A percentile compares a stretch with the other conserved stretches of the same genome.
Evolutionary conservation across 2,888 invertebrate species (phyloP).

Genomic region (Agrochola circellaris): DNA sequence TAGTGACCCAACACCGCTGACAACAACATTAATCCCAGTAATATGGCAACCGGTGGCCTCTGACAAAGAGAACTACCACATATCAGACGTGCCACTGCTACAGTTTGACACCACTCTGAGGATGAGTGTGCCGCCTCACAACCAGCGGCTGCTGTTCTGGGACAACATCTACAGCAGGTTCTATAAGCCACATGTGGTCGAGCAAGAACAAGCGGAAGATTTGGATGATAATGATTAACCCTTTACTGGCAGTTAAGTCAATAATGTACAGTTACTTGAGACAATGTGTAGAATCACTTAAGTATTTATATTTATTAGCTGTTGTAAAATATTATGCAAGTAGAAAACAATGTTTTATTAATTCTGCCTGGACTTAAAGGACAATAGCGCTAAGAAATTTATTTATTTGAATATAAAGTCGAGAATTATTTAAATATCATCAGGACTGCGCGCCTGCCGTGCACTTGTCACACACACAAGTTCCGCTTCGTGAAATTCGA

Average conservation of each 20-base stretch:
- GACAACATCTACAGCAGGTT: conserved; percentile 81
- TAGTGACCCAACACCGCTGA: conserved; percentile 86
- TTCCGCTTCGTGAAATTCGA: conserved; percentile 59
- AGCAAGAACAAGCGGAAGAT: conserved; percentile 40
- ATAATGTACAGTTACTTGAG: background rate
- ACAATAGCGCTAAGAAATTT: background rate
- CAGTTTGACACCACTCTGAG: conserved; percentile 67
- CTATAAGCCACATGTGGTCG: conserved; percentile 71
- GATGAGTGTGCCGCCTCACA: conserved; percentile 66
- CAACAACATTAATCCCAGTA: conserved; percentile 76
- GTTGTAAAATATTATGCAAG: conserved; percentile 26
- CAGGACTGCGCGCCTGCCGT: conserved; percentile 14
- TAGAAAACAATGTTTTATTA: conserved; percentile 16
- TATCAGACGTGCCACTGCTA: conserved; percentile 72
- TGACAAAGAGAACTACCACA: conserved; percentile 57
- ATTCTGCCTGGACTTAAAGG: background rate
- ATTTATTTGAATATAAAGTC: conserved; percentile 26
- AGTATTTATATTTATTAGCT: background rate
- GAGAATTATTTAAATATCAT: conserved; percentile 36
- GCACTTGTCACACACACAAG: conserved; percentile 42
- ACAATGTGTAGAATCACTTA: conserved; percentile 5
- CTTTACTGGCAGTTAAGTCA: background rate
- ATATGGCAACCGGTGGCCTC: conserved; percentile 80
- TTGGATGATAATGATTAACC: conserved; percentile 50
- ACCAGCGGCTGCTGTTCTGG: conserved; percentile 79